Evolutionary conservation across 2,888 invertebrate genomes (phyloP), one percentile per base, ranked within the genome.

Genomic region (Andrena praecox): DNA sequence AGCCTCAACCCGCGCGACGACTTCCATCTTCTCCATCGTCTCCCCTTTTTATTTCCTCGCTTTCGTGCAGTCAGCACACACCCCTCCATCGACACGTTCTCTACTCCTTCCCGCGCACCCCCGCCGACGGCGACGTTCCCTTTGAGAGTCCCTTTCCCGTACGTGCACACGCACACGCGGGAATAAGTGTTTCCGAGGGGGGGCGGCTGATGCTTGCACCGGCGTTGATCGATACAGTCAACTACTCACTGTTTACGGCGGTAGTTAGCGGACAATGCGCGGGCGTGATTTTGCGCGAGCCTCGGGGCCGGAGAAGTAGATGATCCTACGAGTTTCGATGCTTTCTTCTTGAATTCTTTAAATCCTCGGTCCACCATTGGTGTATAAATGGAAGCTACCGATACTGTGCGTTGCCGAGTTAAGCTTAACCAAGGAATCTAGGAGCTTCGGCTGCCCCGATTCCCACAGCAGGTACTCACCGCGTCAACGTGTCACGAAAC

Each of bases 191-290:
- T 79, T 56, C 66, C 52, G n/a, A 31, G 42, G 35, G 27, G 54
- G 52, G 59, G 35, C 10, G 67, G 64, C 77, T 84, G 88, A 79
- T 84, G 89, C 80, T 85, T 86, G 89, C 87, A 87, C 84, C 80
- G 69, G 76, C 80, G 83, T 89, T 90, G 90, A 90, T 91, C 91
- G 90, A 90, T 92, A 89, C 86, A 87, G 90, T 89, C 89, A 89
- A 90, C 87, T 88, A 85, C 87, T 85, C 82, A 72, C 77, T 85
- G 84, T 85, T 87, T 84, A 85, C 68, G 81, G 81, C 82, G 86
- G 80, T 77, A 85, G 85, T 89, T 87, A 77, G 80, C 87, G 80
- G 77, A 83, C 68, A 72, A 75, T 64, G 67, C 78, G 59, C 69
- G 64, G 33, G 59, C 50, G 48, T 72, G 71, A 76, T 63, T 63